Percentiles rank a stretch among this genome's conserved stretches.
These are phyloP conservation scores for Tuberolachnus salignus DNA, from an alignment of 2,888 invertebrate genomes.

Conservation along the genomic window DNA sequence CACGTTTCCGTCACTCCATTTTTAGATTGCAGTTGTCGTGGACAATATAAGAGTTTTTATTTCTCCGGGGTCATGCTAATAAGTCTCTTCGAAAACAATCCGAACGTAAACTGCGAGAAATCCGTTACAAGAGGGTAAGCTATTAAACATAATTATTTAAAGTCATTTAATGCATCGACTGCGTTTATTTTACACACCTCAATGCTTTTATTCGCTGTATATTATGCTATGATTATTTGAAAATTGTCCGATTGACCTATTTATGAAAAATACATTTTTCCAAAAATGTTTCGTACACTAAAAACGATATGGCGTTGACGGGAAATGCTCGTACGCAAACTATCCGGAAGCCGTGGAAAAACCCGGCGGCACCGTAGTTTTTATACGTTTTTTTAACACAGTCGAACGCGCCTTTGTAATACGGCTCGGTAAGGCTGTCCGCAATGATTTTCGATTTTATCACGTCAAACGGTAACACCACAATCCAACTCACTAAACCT, in stretches of 20 bases:
- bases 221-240: too few species aligned
- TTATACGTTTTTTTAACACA: slow-evolving; percentile 67
- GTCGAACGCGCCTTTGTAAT: slow-evolving; percentile 68
- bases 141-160: too few species aligned
- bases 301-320: slow-evolving; percentile 71
- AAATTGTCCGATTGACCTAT: neutral
- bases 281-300: slow-evolving; percentile 64
- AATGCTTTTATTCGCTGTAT: too few species aligned
- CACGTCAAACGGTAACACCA: slow-evolving; percentile 75
- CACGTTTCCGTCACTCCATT: too few species aligned
- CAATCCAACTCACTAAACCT: slow-evolving; percentile 71
- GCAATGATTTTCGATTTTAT: slow-evolving; percentile 77
- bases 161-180: too few species aligned
- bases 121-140: too few species aligned
- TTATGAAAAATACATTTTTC: neutral
- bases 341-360: slow-evolving; percentile 71
- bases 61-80: too few species aligned
- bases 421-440: slow-evolving; percentile 64
- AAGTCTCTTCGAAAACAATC: too few species aligned
- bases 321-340: slow-evolving; percentile 72
- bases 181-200: too few species aligned
- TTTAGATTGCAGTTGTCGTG: too few species aligned
- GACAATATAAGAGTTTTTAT: too few species aligned
- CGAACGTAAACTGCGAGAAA: too few species aligned
- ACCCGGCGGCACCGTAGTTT: slow-evolving; percentile 67